Evolutionary conservation across 2,113 vertebrate species (phyloP), one percentile per base, ranked within the genome.

Genomic region (Desmodus rotundus): DNA sequence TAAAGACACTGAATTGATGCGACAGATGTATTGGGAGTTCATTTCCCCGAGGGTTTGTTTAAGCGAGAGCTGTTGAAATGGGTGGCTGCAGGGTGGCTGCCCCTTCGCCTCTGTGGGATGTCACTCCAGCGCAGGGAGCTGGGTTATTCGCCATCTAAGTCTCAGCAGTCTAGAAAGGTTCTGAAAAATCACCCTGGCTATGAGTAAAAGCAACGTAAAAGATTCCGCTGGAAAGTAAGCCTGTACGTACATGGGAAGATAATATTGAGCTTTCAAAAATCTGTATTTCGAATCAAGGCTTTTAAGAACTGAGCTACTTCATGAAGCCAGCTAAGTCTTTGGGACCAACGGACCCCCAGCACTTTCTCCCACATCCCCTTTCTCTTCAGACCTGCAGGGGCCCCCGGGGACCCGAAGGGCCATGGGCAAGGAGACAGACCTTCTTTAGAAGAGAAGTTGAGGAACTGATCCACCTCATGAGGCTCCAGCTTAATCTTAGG

Each of bases 391-490:
- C 0, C 0, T 3, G 12, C 2, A 6, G 20, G 2, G 13, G 4
- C 5, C 8, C 1, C 11, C 12, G 12, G 38, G 7, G 3, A 4
- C 28, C 19, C 1, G 0, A 68, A 85, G 76, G 5, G 0, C 26
- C 11, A 3, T 2, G 2, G 41, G 45, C 7, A 50, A 80, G 89
- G 74, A 68, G 89, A 97, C 98, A 91, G 65, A 99, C 99, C 98
- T 98, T 99, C 99, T 98, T 99, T 99, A 85, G 99, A 98, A 78
- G 99, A 99, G 70, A 99, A 98, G 97, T 99, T 99, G 70, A 99
- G 98, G 96, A 99, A 99, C 98, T 99, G 99, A 97, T 99, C 99
- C 92, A 99, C 99, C 98, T 99, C 99, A 47, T 99, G 99, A n/a
- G 99, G 99, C 94, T 99, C 99, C 98, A 99, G 96, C 95, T 99